A percentile compares a stretch with the other conserved stretches of the same genome.
Conservation (phyloP, 2,113 vertebrate genomes). For the Corythornis vintsioides region DNA sequence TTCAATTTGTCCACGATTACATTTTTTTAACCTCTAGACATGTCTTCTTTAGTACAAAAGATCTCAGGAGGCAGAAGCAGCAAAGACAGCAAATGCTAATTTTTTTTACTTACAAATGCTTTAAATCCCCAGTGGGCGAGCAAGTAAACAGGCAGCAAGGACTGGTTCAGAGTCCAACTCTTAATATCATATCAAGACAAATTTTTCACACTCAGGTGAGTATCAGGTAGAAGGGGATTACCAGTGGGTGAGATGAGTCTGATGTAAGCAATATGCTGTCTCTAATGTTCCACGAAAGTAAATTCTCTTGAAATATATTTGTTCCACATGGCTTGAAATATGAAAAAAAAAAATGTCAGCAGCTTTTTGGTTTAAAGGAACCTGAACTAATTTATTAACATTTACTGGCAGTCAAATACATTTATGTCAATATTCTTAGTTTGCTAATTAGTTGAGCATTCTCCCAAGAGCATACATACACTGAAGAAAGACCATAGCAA, state of each 20-base stretch:
- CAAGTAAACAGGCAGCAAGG: background rate
- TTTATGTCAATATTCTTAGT: background rate
- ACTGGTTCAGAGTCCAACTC: background rate
- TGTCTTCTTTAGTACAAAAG: slow-evolving; percentile 13
- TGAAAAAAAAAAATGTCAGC: background rate
- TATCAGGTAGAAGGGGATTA: background rate
- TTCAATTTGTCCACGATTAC: slow-evolving; percentile 25
- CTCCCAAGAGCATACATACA: background rate
- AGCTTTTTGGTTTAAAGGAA: background rate
- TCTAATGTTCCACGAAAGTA: background rate
- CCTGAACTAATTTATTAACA: background rate
- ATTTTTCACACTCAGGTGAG: background rate
- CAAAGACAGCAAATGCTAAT: slow-evolving; percentile 13
- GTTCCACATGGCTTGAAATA: background rate
- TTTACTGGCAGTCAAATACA: background rate
- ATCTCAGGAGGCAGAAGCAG: background rate
- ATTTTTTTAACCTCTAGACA: slow-evolving; percentile 38
- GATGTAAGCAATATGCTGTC: background rate
- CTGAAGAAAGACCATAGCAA: background rate
- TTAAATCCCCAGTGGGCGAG: background rate
- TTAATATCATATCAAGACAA: background rate
- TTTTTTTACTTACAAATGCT: slow-evolving; percentile 27
- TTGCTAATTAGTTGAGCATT: background rate
- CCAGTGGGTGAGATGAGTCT: background rate
- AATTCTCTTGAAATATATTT: background rate